A percentile compares a stretch with the other conserved stretches of the same genome.
Conservation (phyloP, 2,113 vertebrate genomes). For the Cervus canadensis region DNA sequence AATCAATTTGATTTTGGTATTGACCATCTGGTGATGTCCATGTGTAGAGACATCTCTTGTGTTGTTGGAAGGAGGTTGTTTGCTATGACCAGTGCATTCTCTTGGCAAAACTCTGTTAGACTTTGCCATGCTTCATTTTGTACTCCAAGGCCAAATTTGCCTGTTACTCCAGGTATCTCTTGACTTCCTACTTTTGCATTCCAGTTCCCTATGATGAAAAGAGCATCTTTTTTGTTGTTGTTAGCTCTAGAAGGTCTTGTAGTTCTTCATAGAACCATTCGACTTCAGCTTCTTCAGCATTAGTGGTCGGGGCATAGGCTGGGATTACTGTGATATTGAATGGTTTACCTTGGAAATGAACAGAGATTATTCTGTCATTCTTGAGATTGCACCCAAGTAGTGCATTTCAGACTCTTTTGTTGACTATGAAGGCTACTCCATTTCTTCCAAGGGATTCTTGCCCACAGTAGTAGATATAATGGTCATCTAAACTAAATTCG, state of each 20-base stretch:
- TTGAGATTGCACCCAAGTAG: neutral
- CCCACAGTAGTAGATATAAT: neutral
- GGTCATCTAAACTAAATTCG: neutral
- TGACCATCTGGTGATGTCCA: neutral
- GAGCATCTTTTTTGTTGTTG: neutral
- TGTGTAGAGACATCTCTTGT: neutral
- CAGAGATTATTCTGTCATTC: neutral
- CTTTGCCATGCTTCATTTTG: neutral
- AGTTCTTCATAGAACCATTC: neutral
- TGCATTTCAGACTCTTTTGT: neutral
- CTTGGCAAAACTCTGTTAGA: neutral
- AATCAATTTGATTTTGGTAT: neutral
- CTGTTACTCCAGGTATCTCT: neutral
- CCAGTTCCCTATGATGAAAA: neutral
- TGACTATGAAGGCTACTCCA: neutral
- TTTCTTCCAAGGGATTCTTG: neutral
- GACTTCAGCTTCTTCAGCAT: neutral
- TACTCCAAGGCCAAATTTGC: neutral
- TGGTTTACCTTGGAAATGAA: neutral
- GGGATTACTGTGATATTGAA: neutral
- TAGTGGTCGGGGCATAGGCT: neutral
- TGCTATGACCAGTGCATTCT: neutral
- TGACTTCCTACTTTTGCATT: neutral
- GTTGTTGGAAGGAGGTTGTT: neutral
- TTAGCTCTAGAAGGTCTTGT: neutral